Conservation (phyloP, 2,888 invertebrate genomes). For the Drosophila borealis region DNA sequence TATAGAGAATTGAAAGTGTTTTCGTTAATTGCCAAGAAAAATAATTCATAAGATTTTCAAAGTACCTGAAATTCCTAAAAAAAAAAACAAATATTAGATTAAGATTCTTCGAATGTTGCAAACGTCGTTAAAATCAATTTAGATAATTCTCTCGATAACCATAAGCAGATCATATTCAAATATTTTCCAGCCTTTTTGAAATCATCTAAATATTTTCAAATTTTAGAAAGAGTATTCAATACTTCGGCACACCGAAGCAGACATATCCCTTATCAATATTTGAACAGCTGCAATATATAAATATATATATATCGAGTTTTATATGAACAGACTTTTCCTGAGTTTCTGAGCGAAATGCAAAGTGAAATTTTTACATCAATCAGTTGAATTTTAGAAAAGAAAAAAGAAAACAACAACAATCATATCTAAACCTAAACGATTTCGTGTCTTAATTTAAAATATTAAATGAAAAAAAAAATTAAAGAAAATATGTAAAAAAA, state of each 20-base stretch:
- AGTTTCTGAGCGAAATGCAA: conserved; percentile 31
- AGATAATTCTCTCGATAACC: conserved; percentile 36
- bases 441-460: conserved; percentile 76
- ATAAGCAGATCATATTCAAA: too few species aligned
- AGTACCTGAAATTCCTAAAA: conserved; percentile 77
- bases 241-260: conserved; percentile 48
- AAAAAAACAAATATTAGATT: conserved; percentile 56
- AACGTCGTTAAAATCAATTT: conserved; percentile 39
- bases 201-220: background rate
- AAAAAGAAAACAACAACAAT: conserved; percentile 57
- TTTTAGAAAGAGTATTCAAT: conserved; percentile 5
- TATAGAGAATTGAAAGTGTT: conserved; percentile 52
- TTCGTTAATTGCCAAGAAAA: conserved; percentile 67
- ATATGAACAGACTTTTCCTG: background rate
- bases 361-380: conserved; percentile 59
- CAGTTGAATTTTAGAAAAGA: conserved; percentile 28
- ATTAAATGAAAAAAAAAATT: conserved; percentile 51
- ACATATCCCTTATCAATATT: conserved; percentile 41
- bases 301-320: background rate
- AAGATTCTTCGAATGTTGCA: conserved; percentile 56
- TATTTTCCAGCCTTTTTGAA: too few species aligned
- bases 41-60: conserved; percentile 79
- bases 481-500: conserved; percentile 32
- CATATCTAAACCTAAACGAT: conserved; percentile 71
- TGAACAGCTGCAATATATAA: background rate